Base-by-base conservation (phyloP, 2,888 invertebrate species). In the Mythimna vitellina region DNA sequence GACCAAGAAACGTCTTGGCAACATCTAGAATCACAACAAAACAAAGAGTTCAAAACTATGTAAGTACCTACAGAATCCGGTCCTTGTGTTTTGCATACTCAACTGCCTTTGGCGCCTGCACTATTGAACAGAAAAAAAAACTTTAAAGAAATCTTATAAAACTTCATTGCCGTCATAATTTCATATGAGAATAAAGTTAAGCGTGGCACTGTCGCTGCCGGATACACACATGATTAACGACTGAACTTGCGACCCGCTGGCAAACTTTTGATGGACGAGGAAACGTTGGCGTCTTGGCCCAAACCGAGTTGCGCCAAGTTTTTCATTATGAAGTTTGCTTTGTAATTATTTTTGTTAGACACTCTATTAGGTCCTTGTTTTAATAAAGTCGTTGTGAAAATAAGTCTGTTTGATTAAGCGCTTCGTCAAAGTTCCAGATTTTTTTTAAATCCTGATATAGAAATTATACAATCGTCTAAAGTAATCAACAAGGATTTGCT, bases 201-300 rank as follows among this genome's bases (percentile, higher is more conserved):
- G 73, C 64, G 78, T 77, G 76, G 51, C 78, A 77, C 72, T 85
- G 86, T 85, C 85, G 85, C 75, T 76, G 65, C 78, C 76, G 82
- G 81, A 76, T 82, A 77, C 78, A 81, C 84, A 79, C 67, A 82
- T 89, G 90, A 90, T 88, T 86, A 88, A 90, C 76, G 89, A 87
- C 76, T 58, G 62, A 81, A 88, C 76, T 86, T 87, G 86, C 65
- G 63, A 38, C 38, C 54, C 62, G n/a, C 17, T 42, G 38, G 53
- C 4, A 64, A 85, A 78, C 73, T 81, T 84, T 74, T 85, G 81
- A 85, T 85, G 58, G 82, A 86, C 73, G 85, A 79, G 73, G 49
- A 60, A 84, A 76, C 70, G 69, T 69, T 66, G 49, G 76, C 65
- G 10, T 66, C 73, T 76, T 66, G n/a, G 42, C 54, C 46, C 1